Conservation (phyloP, 1,140 invertebrate genomes). For the Dermatophagoides farinae region DNA sequence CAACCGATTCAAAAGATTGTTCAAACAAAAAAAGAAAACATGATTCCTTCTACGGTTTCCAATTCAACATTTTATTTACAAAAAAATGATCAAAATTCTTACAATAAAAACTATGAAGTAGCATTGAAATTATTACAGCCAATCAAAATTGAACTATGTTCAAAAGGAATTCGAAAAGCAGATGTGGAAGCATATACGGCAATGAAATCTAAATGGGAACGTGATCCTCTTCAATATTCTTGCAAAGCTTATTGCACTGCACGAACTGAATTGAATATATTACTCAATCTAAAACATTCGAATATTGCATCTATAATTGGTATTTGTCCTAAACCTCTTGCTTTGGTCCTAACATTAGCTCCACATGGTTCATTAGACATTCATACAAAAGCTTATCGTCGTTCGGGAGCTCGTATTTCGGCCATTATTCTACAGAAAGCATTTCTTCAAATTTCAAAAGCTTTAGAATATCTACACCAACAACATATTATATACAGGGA, state of each 20-base stretch:
- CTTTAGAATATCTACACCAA: conserved; percentile 84
- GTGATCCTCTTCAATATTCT: conserved; percentile 68
- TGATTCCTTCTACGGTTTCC: background rate
- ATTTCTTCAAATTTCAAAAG: conserved; percentile 72
- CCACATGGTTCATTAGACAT: conserved; percentile 70
- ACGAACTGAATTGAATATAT: conserved; percentile 76
- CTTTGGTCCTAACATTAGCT: conserved; percentile 70
- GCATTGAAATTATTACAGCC: conserved; percentile 91
- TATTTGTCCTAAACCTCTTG: conserved; percentile 72
- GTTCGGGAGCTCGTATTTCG: conserved; percentile 56
- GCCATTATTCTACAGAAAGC: conserved; percentile 59
- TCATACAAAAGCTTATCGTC: conserved; percentile 54
- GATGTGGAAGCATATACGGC: conserved; percentile 58
- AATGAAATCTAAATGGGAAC: conserved; percentile 66
- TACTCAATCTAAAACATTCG: conserved; percentile 73
- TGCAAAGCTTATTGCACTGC: conserved; percentile 90
- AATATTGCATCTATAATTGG: conserved; percentile 84
- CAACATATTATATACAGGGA: conserved; percentile 86
- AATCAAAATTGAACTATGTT: conserved; percentile 50
- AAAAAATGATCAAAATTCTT: background rate
- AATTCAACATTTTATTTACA: background rate
- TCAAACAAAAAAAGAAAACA: background rate
- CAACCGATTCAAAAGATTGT: conserved; percentile 30
- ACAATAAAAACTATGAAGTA: conserved; percentile 33
- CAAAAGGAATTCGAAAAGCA: conserved; percentile 40